Evolutionary conservation across 2,113 vertebrate genomes (phyloP).

Genomic region (Lichenostomus cassidix): DNA sequence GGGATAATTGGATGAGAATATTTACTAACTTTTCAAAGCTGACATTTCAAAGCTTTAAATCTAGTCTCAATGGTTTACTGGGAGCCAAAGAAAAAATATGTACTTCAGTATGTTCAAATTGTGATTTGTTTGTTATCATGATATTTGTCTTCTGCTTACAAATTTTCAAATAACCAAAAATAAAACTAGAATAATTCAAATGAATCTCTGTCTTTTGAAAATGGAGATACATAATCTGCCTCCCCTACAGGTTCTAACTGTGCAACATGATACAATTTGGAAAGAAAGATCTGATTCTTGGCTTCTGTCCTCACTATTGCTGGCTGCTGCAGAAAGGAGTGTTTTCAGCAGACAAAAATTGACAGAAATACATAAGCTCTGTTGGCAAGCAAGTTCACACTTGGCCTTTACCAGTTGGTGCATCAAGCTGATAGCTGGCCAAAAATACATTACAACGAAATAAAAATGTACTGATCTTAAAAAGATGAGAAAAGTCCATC

Average conservation of each 20-base stretch:
- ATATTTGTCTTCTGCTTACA: background rate
- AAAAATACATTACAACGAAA: constrained; percentile 29
- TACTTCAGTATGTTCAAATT: background rate
- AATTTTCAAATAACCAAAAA: background rate
- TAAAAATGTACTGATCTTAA: background rate
- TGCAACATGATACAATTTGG: constrained; percentile 23
- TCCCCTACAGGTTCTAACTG: constrained; percentile 6
- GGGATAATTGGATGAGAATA: background rate
- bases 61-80: background rate
- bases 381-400: constrained; percentile 25
- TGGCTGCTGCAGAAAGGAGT: constrained; percentile 51
- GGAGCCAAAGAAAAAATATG: background rate
- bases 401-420: constrained; percentile 65
- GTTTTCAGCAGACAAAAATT: constrained; percentile 55
- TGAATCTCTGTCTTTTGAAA: background rate
- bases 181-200: background rate
- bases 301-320: background rate
- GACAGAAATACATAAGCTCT: constrained; percentile 51
- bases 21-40: background rate
- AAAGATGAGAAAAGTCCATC: background rate
- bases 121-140: background rate
- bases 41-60: background rate
- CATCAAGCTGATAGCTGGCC: constrained; percentile 34
- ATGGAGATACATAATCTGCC: background rate
- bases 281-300: constrained; percentile 57